These are phyloP conservation scores for Siderastrea radians DNA, from an alignment of 92 coral and sea anemone species.

Conservation along the genomic window DNA sequence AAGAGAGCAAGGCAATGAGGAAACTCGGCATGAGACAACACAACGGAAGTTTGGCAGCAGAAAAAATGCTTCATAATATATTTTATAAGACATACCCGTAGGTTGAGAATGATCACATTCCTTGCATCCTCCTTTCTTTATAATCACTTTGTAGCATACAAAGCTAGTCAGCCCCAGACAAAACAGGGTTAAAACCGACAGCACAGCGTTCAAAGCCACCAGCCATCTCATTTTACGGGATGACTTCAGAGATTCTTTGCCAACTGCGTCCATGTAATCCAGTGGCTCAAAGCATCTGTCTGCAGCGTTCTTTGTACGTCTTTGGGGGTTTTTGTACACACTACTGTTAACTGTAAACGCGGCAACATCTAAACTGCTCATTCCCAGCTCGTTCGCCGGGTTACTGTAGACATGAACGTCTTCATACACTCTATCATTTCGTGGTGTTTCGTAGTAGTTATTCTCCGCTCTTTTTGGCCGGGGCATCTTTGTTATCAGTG, in stretches of 20 bases:
- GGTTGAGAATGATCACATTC: too few species aligned
- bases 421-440: background rate
- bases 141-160: background rate
- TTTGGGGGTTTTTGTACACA: background rate
- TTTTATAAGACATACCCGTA: background rate
- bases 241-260: too few species aligned
- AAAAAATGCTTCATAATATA: too few species aligned
- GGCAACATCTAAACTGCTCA: conserved; percentile 3
- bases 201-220: too few species aligned
- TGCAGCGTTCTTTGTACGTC: background rate
- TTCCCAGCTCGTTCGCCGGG: background rate
- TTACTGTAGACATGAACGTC: background rate
- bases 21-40: too few species aligned
- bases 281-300: background rate
- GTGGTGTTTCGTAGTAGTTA: background rate
- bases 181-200: too few species aligned
- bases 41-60: too few species aligned
- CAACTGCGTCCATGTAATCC: background rate
- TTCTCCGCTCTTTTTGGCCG: background rate
- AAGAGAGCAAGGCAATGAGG: too few species aligned
- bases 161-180: too few species aligned
- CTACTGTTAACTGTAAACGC: background rate
- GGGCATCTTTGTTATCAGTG: background rate
- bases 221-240: background rate
- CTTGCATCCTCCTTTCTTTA: background rate